A percentile compares a stretch with the other conserved stretches of the same genome.
These are phyloP conservation scores for Tanytarsus gracilentus DNA, from an alignment of 2,888 invertebrate genomes.

Conservation along the genomic window DNA sequence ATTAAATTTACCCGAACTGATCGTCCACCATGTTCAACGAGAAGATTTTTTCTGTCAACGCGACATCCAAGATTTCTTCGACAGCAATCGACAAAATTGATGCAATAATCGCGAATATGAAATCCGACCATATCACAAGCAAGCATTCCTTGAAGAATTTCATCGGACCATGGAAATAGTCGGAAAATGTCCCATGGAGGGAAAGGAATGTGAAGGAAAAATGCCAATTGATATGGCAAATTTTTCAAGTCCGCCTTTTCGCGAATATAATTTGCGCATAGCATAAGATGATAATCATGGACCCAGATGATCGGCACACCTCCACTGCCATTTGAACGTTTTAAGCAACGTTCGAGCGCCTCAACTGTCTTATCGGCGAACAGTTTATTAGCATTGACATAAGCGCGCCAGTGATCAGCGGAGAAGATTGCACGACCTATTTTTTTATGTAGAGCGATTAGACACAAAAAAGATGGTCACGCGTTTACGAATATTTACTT, in stretches of 20 bases:
- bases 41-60: slow-evolving; percentile 75
- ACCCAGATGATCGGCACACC: slow-evolving; percentile 78
- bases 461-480: too few relatives aligned
- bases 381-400: slow-evolving; percentile 68
- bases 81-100: slow-evolving; percentile 87
- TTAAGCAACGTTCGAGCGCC: slow-evolving; percentile 50
- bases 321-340: slow-evolving; percentile 36
- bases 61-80: slow-evolving; percentile 78
- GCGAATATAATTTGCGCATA: slow-evolving; percentile 84
- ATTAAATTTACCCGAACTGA: slow-evolving; percentile 53
- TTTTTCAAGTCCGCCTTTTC: slow-evolving; percentile 73
- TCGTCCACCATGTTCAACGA: slow-evolving; percentile 80
- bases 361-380: slow-evolving; percentile 72
- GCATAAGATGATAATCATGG: slow-evolving; percentile 90
- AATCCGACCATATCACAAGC: slow-evolving; percentile 90
- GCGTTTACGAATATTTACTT: too few relatives aligned
- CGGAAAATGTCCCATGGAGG: slow-evolving; percentile 91
- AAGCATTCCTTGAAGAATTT: slow-evolving; percentile 84
- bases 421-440: slow-evolving; percentile 65
- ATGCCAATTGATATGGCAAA: slow-evolving; percentile 71
- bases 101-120: slow-evolving; percentile 82
- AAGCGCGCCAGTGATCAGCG: slow-evolving; percentile 74
- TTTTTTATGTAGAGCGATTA: neutral
- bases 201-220: slow-evolving; percentile 92
- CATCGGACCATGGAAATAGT: slow-evolving; percentile 87